Percentiles rank a stretch among this genome's conserved stretches.
Conservation (phyloP, 2,888 invertebrate genomes). For the Thymelicus sylvestris region DNA sequence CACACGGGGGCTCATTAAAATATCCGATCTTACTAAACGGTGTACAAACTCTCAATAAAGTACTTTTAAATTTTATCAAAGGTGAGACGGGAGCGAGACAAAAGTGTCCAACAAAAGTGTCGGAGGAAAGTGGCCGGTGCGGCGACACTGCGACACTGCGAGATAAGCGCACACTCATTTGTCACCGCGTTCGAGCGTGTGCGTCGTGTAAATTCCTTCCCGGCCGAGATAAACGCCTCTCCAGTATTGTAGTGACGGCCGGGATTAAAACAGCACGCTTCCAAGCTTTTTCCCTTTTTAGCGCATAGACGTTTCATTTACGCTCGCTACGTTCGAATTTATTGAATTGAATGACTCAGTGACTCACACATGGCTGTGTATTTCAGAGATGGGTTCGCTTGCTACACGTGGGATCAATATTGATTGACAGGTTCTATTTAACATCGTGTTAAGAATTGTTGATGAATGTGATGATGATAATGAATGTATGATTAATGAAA, state of each 20-base stretch:
- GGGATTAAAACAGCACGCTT: constrained; percentile 44
- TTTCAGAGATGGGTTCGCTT: not conserved
- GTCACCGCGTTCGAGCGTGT: constrained; percentile 73
- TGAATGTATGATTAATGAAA: no score
- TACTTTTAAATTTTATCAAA: constrained; percentile 50
- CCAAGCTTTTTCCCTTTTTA: constrained; percentile 38
- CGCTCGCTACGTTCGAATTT: constrained; percentile 29
- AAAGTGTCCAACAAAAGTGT: constrained; percentile 46
- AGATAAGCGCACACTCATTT: constrained; percentile 76
- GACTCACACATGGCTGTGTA: constrained; percentile 1
- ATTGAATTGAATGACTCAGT: constrained; percentile 27
- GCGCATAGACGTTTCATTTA: constrained; percentile 36
- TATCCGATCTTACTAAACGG: constrained; percentile 51
- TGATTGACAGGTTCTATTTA: no score
- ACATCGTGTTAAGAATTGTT: no score
- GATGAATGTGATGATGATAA: no score
- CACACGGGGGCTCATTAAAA: constrained; percentile 58
- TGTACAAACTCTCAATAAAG: constrained; percentile 49
- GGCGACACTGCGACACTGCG: constrained; percentile 61
- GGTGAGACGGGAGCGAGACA: constrained; percentile 43
- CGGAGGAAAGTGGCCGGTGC: constrained; percentile 46
- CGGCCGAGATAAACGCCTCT: constrained; percentile 70
- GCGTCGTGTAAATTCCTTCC: constrained; percentile 78
- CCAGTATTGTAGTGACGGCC: constrained; percentile 55
- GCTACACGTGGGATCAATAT: no score